Evolutionary conservation across 37 sponge, comb jelly and placozoan species (phyloP).

Genomic region (Cladorhizidae sp.): DNA sequence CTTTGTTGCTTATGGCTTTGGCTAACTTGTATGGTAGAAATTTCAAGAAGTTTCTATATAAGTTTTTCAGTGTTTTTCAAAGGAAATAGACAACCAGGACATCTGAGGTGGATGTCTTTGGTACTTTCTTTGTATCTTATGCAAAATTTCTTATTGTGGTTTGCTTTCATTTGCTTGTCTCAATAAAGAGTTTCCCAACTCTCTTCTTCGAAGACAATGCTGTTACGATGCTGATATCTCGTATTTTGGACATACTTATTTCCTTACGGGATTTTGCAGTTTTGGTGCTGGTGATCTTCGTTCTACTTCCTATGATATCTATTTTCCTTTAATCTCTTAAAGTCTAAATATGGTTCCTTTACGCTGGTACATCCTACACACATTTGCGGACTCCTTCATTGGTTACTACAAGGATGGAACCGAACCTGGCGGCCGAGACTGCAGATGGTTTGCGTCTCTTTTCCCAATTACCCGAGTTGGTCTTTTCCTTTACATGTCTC

Average conservation of each 20-base stretch:
- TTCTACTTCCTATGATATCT: neutral
- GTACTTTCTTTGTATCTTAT: no score
- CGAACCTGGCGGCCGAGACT: neutral
- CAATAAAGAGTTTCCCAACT: no score
- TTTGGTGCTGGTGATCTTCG: neutral
- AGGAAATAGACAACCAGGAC: no score
- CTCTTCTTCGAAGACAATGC: no score
- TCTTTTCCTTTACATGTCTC: no score
- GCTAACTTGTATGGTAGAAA: no score
- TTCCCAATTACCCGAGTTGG: neutral
- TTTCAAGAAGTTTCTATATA: no score
- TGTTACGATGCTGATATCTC: neutral
- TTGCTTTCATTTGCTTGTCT: no score
- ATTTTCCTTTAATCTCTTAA: neutral
- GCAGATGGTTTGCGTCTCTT: neutral
- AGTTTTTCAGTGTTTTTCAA: no score
- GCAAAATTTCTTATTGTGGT: no score
- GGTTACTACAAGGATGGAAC: slow-evolving; percentile 8
- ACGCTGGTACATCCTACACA: neutral
- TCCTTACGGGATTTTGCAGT: neutral
- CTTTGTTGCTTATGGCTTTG: no score
- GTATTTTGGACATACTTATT: neutral
- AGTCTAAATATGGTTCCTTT: neutral
- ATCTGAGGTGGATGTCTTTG: no score
- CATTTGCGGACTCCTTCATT: neutral